Conservation (phyloP, 2,113 vertebrate genomes). For the Variabilichromis moorii region DNA sequence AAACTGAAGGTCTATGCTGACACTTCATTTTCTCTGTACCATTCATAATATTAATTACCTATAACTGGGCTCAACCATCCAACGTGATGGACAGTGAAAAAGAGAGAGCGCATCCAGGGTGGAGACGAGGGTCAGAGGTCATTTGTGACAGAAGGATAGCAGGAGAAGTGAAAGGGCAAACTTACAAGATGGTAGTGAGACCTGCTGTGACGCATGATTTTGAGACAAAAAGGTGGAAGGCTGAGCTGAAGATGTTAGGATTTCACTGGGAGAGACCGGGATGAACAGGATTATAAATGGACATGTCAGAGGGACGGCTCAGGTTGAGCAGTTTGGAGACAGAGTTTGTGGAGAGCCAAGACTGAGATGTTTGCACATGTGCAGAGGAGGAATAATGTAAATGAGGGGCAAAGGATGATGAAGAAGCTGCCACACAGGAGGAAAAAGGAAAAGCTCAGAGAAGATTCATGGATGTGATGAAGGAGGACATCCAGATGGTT, state of each 20-base stretch:
- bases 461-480: not conserved
- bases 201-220: not conserved
- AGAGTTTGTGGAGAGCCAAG: not conserved
- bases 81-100: fast-evolving
- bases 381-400: not conserved
- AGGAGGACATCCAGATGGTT: not conserved
- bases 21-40: not conserved
- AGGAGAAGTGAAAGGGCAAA: not conserved
- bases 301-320: not conserved
- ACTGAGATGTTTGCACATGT: not conserved
- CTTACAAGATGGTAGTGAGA: not conserved
- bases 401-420: not conserved
- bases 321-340: not conserved
- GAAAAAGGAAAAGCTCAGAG: not conserved
- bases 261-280: not conserved
- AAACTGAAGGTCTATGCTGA: not conserved
- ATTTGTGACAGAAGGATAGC: not conserved
- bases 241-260: not conserved
- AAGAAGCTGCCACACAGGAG: not conserved
- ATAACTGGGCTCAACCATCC: not conserved
- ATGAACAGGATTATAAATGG: not conserved
- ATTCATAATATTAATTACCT: not conserved
- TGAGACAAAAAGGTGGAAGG: not conserved
- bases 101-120: not conserved
- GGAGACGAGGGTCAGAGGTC: not conserved